Conservation (phyloP, 2,888 invertebrate species). For the Seladonia tumulorum region DNA sequence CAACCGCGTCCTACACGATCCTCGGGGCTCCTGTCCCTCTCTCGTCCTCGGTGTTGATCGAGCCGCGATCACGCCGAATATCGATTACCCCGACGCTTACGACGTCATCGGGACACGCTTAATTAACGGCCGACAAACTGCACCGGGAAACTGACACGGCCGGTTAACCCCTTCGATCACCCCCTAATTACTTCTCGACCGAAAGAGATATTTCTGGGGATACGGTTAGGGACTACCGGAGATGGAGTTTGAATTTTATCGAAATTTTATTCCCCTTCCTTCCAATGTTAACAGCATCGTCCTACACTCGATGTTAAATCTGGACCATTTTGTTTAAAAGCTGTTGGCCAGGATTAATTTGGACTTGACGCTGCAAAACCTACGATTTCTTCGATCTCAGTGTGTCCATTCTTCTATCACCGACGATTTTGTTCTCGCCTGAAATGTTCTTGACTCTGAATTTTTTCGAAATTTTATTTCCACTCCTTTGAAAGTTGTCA, state of each 20-base stretch:
- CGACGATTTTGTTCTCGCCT: slow-evolving; percentile 46
- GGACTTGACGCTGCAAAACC: no score
- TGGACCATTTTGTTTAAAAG: no score
- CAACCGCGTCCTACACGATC: slow-evolving; percentile 6
- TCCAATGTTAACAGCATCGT: no score
- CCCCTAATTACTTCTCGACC: background rate
- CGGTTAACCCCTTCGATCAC: background rate
- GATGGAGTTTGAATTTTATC: background rate
- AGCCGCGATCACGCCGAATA: slow-evolving; percentile 64
- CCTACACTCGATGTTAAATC: no score
- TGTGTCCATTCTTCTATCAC: slow-evolving; percentile 31
- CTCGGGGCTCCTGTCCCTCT: slow-evolving; percentile 36
- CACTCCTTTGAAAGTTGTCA: background rate
- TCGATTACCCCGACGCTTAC: slow-evolving; percentile 68
- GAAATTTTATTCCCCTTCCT: background rate
- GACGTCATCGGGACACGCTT: slow-evolving; percentile 69
- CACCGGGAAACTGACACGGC: slow-evolving; percentile 17
- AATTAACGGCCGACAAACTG: slow-evolving; percentile 70
- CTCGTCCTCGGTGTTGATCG: slow-evolving; percentile 49
- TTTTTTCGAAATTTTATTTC: background rate
- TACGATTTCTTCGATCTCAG: background rate
- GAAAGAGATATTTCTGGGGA: background rate
- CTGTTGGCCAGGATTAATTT: no score
- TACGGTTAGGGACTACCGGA: background rate
- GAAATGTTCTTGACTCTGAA: background rate